Conservation (phyloP, 2,888 invertebrate genomes). For the Pterostichus niger region DNA sequence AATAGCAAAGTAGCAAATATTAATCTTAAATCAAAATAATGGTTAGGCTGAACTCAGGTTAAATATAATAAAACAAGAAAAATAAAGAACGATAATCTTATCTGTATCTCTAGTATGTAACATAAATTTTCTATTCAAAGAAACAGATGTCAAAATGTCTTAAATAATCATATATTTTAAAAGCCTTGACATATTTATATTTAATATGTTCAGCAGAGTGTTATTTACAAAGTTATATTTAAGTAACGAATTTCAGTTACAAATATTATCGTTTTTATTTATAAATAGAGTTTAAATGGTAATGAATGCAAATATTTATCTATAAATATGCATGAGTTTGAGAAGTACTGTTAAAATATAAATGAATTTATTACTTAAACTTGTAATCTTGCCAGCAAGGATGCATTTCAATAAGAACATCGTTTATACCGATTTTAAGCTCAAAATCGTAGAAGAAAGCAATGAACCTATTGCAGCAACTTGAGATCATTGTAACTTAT, state of each 20-base stretch:
- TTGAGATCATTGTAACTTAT: background rate
- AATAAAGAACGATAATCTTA: too few species aligned
- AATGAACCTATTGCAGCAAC: background rate
- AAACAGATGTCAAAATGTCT: background rate
- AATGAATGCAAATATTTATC: slow-evolving; percentile 47
- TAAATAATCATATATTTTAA: too few species aligned
- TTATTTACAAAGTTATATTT: background rate
- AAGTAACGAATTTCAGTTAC: slow-evolving; percentile 25
- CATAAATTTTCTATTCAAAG: too few species aligned
- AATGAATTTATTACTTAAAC: slow-evolving; percentile 49
- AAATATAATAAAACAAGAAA: too few species aligned
- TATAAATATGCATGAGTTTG: slow-evolving; percentile 49
- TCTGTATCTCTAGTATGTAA: too few species aligned
- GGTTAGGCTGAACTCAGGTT: too few species aligned
- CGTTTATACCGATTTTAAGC: slow-evolving; percentile 30
- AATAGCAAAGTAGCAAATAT: too few species aligned
- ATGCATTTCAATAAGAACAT: slow-evolving; percentile 50
- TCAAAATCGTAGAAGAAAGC: background rate
- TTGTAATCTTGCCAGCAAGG: slow-evolving; percentile 35
- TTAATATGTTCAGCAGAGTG: too few species aligned
- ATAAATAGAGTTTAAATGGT: slow-evolving; percentile 47
- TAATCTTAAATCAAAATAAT: too few species aligned
- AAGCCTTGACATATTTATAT: too few species aligned
- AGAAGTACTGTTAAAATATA: slow-evolving; percentile 48
- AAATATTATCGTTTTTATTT: slow-evolving; percentile 37